Conservation (phyloP, 2,797 vertebrate genomes). For the Pantherophis alleghaniensis region DNA sequence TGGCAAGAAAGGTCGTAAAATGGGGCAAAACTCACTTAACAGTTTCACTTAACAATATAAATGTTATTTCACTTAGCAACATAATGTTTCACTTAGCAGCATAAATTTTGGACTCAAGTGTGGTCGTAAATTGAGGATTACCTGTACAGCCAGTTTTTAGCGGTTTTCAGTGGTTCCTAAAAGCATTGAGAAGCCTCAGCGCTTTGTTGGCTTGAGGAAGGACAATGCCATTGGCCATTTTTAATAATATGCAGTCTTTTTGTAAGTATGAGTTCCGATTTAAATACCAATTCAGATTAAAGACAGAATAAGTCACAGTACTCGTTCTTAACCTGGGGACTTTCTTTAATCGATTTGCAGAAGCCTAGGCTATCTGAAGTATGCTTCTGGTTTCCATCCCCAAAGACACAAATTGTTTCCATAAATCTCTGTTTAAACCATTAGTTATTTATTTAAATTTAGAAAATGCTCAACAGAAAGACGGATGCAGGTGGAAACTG, state of each 20-base stretch:
- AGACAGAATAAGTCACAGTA: not conserved
- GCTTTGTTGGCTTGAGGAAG: not conserved
- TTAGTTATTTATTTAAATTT: not conserved
- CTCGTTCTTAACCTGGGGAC: not conserved
- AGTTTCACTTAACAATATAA: too few species aligned
- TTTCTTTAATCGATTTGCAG: not conserved
- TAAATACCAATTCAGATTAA: not conserved
- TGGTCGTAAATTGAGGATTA: not conserved
- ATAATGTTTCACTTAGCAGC: too few species aligned
- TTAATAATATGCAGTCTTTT: not conserved
- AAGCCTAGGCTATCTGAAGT: not conserved
- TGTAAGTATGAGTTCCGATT: not conserved
- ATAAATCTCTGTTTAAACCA: not conserved
- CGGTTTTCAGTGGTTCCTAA: not conserved
- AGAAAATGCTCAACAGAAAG: not conserved
- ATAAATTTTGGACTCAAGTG: not conserved
- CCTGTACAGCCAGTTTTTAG: not conserved
- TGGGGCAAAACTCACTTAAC: too few species aligned
- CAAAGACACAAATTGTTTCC: not conserved
- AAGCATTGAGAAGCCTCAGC: not conserved
- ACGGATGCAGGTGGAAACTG: not conserved
- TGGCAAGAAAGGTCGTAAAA: too few species aligned
- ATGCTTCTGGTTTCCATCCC: not conserved
- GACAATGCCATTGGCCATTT: not conserved
- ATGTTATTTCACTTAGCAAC: too few species aligned